Evolutionary conservation across 2,113 vertebrate genomes (phyloP), one percentile per base, ranked within the genome.

Genomic region (Eulacestoma nigropectus): DNA sequence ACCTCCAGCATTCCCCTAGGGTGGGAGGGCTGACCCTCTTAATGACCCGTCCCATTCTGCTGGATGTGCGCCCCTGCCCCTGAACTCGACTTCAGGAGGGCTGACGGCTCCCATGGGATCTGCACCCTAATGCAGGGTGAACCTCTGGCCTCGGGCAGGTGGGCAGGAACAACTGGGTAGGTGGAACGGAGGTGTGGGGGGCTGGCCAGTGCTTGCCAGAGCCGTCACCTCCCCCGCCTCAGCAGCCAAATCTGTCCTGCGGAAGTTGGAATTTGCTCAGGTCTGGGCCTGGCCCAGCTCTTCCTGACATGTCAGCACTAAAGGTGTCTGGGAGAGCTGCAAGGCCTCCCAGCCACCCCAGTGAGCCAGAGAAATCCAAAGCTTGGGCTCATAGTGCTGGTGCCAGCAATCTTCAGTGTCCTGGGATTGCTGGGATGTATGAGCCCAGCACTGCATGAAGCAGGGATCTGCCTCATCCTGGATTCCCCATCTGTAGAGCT

Each of bases 181-280:
- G 39, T 2, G 41, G 50, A 72, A 42, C 4, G 33, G 63, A 80
- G 42, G 35, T 25, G 33, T 50, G 30, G 16, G 52, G 35, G 46
- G 7, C 62, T 4, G 4, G 47, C 33, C 41, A 65, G 29, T 1
- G 16, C 52, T 25, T 49, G 52, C 32, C 6, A 26, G 14, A 44
- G 49, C 64, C 4, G 4, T 32, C 64, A 25, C n/a, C 47, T 88
- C 68, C 73, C 2, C 30, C 0, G 1, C 46, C 21, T 50, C 0
- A 6, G 50, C 26, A 20, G 69, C 69, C 44, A 74, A 93, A 76
- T 47, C 76, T 41, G 9, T 39, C 60, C 62, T 4, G 41, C 3
- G 1, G 94, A 62, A 87, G 63, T 73, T 87, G 92, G 89, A 62
- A 35, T 41, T 72, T 12, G 18, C 52, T 82, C 78, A 65, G 56